These are phyloP conservation scores for Brachynemurus nebulosus DNA, from an alignment of 2,888 invertebrate genomes.

Conservation along the genomic window DNA sequence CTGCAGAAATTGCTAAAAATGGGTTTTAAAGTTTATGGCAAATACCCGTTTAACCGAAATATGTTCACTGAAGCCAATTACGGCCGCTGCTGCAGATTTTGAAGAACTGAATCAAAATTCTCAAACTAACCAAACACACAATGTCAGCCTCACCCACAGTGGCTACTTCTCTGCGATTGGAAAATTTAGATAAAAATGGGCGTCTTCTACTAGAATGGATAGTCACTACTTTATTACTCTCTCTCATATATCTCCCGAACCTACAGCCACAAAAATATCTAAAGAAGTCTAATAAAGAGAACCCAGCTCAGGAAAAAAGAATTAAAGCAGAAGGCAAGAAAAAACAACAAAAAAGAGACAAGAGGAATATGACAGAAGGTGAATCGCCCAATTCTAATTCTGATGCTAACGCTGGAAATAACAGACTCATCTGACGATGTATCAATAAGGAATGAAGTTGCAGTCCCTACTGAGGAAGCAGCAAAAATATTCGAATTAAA, in stretches of 20 bases:
- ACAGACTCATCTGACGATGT: background rate
- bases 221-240: background rate
- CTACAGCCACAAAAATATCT: background rate
- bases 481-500: no score
- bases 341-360: background rate
- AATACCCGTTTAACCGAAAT: slow-evolving; percentile 8
- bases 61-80: slow-evolving; percentile 8
- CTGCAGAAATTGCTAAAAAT: slow-evolving; percentile 14
- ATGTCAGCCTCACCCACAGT: background rate
- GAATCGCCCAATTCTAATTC: background rate
- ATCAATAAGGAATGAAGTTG: background rate
- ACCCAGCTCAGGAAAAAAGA: background rate
- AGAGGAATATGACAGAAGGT: background rate
- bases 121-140: no score
- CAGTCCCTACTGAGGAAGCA: slow-evolving; percentile 2
- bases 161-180: no score
- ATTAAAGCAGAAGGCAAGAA: background rate
- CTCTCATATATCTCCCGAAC: background rate
- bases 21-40: slow-evolving; percentile 15
- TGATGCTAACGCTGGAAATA: background rate
- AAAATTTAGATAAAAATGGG: no score
- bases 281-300: background rate
- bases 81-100: slow-evolving; percentile 4
- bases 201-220: background rate
- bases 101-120: background rate